These are phyloP conservation scores for Caenorhabditis afra DNA, from an alignment of 2,888 invertebrate species.

Conservation along the genomic window DNA sequence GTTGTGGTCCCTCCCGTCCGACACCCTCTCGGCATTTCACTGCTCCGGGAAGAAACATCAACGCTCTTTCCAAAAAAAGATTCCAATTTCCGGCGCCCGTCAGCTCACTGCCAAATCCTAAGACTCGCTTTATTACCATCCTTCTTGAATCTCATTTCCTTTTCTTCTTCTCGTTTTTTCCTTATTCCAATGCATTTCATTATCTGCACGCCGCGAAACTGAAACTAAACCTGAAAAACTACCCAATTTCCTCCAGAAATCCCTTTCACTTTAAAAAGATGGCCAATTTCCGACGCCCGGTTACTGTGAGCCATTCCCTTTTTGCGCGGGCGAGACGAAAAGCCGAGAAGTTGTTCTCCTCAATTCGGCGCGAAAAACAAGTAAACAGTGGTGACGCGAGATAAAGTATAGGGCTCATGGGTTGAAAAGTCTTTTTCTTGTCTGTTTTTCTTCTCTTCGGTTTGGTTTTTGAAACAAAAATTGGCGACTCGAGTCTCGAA, in stretches of 20 bases:
- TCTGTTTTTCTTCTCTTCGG: no score
- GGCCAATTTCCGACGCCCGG: neutral
- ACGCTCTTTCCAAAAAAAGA: slow-evolving; percentile 1
- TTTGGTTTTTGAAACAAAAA: slow-evolving; percentile 21
- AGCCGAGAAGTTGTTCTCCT: no score
- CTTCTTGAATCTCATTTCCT: slow-evolving; percentile 29
- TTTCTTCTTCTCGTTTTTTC: neutral
- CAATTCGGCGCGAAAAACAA: neutral
- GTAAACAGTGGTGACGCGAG: neutral
- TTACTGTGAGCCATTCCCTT: neutral
- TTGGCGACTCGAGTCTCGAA: slow-evolving; percentile 2
- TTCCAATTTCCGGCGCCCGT: slow-evolving; percentile 30
- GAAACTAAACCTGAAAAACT: neutral
- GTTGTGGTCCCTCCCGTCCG: neutral
- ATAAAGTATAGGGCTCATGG: neutral
- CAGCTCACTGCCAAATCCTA: neutral
- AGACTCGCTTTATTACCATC: slow-evolving; percentile 24
- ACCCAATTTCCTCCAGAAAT: slow-evolving; percentile 8
- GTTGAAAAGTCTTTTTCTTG: slow-evolving; percentile 2
- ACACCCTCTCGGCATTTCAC: neutral
- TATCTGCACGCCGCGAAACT: slow-evolving; percentile 6
- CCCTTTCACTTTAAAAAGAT: neutral
- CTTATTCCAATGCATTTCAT: slow-evolving; percentile 16
- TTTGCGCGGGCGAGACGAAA: neutral
- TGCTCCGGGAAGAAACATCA: neutral